Evolutionary conservation across 2,113 vertebrate genomes (phyloP), one percentile per base, ranked within the genome.

Genomic region (Tonatia bakeri): DNA sequence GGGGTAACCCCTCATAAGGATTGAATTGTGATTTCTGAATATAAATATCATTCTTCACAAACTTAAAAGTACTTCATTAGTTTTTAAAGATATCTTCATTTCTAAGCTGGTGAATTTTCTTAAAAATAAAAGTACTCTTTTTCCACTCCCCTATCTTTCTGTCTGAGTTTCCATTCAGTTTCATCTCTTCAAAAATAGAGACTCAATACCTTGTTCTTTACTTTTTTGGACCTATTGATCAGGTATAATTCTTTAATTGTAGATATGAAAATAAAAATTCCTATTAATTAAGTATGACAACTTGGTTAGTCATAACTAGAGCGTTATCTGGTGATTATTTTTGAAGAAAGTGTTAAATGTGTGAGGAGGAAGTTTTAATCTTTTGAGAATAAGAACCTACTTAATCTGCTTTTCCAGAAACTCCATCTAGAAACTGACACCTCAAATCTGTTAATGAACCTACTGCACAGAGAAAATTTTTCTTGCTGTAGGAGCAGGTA

Each of bases 21-120:
- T 12, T 47, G 8, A 54, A 92, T 50, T 92, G 14, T 56, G 17
- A 69, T 93, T n/a, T 95, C 40, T 89, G n/a, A 64, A 81, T 97
- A 73, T 96, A 96, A 95, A 95, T 91, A 92, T 67, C 12, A 90
- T 84, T 92, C 22, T 95, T 97, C 69, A 45, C n/a, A 16, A 90
- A 70, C 96, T 24, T 70, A 64, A 88, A 69, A 85, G 11, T 26
- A 2, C 56, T 79, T 54, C 20, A 38, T 90, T 70, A 47, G 47
- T 69, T 82, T 87, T 69, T 54, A 77, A 87, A 87, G 12, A 73
- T 70, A 75, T 6, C 40, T 65, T 95, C 82, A 50, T 87, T 95
- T 70, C 45, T 56, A 52, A 52, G 6, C 16, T 65, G 19, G 4
- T 70, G 2, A 52, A 65, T 69, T 90, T 72, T 87, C 17, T 64